These are phyloP conservation scores for Fistularia tabacaria DNA, from an alignment of 2,797 vertebrate species.

Conservation along the genomic window DNA sequence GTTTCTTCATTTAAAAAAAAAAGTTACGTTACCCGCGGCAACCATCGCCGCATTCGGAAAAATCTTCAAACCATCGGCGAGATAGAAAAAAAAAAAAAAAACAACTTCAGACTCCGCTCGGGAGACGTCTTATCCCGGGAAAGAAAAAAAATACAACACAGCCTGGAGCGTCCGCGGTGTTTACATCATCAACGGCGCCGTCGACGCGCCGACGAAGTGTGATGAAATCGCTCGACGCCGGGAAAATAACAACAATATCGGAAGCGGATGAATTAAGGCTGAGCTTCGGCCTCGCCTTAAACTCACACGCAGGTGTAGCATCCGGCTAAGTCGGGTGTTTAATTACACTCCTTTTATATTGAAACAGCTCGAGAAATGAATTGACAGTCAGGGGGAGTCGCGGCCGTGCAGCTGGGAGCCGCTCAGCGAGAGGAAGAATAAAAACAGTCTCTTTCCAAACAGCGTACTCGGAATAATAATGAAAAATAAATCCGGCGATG, in stretches of 20 bases:
- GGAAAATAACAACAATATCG: conserved; percentile 11
- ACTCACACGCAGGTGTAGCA: neutral
- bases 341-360: conserved; percentile 20
- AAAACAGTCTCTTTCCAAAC: conserved; percentile 24
- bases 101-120: conserved; percentile 56
- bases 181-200: conserved; percentile 62
- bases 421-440: conserved; percentile 9
- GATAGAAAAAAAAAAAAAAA: conserved; percentile 47
- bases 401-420: conserved; percentile 28
- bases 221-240: conserved; percentile 59
- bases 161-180: conserved; percentile 50
- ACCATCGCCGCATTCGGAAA: conserved; percentile 53
- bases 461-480: conserved; percentile 32
- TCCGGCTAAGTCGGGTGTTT: conserved; percentile 27
- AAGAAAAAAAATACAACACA: conserved; percentile 26
- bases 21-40: conserved; percentile 53
- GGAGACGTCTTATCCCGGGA: conserved; percentile 51
- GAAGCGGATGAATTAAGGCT: conserved; percentile 8
- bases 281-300: conserved; percentile 7
- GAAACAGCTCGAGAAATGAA: conserved; percentile 20
- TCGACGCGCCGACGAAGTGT: conserved; percentile 49
- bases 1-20: conserved; percentile 47
- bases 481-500: conserved; percentile 30
- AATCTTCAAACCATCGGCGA: conserved; percentile 58
- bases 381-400: conserved; percentile 20